These are phyloP conservation scores for Tamandua tetradactyla DNA, from an alignment of 2,797 vertebrate genomes.

Conservation along the genomic window DNA sequence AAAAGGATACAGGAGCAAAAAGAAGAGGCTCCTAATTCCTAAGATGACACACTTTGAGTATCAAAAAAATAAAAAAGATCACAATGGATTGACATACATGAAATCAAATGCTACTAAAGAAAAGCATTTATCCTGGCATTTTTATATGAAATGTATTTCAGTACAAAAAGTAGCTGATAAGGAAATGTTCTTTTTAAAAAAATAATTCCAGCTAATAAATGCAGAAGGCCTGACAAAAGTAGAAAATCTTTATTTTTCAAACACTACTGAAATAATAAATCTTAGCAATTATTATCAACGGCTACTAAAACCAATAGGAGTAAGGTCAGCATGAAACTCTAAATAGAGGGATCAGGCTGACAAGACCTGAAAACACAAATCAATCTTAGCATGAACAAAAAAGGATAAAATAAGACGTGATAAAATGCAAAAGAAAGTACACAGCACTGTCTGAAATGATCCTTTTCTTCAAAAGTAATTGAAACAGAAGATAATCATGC, in stretches of 20 bases:
- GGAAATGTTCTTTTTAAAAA: slow-evolving; percentile 30
- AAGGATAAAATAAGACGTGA: background rate
- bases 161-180: background rate
- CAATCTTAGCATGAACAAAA: background rate
- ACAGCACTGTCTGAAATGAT: background rate
- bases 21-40: background rate
- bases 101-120: slow-evolving; percentile 31
- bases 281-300: slow-evolving; percentile 29
- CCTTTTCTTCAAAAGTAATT: background rate
- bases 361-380: slow-evolving; percentile 27
- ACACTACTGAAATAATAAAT: slow-evolving; percentile 14
- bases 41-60: background rate
- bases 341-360: slow-evolving; percentile 4
- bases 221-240: background rate
- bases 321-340: background rate
- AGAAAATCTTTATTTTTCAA: background rate
- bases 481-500: slow-evolving; percentile 24
- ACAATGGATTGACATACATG: background rate
- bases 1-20: background rate
- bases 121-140: background rate
- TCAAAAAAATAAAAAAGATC: background rate
- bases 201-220: slow-evolving; percentile 15
- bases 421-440: slow-evolving; percentile 16
- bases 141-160: slow-evolving; percentile 41
- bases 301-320: background rate